A percentile compares a stretch with the other conserved stretches of the same genome.
phyloP scores from a whole-genome alignment of 2,113 vertebrate genomes.

The Ondatra zibethicus region DNA sequence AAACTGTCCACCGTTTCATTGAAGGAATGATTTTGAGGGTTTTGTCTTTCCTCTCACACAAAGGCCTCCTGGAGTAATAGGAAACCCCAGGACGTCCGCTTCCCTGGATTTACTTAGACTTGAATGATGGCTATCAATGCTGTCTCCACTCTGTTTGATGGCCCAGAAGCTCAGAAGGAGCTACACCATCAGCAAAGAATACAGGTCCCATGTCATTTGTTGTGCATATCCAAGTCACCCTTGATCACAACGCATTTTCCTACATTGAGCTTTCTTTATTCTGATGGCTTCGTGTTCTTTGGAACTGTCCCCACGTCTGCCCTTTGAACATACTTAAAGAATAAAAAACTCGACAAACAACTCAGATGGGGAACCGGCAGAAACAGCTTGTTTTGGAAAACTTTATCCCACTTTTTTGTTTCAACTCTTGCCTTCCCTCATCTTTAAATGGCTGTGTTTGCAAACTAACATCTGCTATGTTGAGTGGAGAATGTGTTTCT shows the following conservation, averaged over 20 bases:
- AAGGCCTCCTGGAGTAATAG: neutral
- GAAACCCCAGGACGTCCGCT: neutral
- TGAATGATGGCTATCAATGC: neutral
- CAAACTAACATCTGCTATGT: conserved; percentile 15
- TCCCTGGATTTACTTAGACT: conserved; percentile 27
- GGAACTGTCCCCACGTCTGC: neutral
- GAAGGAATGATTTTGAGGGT: neutral
- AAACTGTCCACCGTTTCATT: neutral
- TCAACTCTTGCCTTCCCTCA: neutral
- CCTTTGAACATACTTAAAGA: neutral
- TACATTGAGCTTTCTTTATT: neutral
- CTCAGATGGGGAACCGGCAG: neutral
- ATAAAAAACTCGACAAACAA: conserved; percentile 10
- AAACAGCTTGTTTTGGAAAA: conserved; percentile 42
- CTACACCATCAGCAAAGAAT: neutral
- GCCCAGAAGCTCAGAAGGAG: neutral
- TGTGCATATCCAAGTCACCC: fast-evolving
- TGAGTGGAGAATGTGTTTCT: conserved; percentile 11
- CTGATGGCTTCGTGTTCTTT: neutral
- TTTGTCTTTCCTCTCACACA: neutral
- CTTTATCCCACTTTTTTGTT: neutral
- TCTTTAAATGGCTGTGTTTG: conserved; percentile 55
- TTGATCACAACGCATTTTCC: neutral
- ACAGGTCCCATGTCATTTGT: fast-evolving
- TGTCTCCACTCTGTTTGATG: neutral